Evolutionary conservation across 2,888 invertebrate genomes (phyloP), one percentile per base, ranked within the genome.

Genomic region (Hololepta plana): DNA sequence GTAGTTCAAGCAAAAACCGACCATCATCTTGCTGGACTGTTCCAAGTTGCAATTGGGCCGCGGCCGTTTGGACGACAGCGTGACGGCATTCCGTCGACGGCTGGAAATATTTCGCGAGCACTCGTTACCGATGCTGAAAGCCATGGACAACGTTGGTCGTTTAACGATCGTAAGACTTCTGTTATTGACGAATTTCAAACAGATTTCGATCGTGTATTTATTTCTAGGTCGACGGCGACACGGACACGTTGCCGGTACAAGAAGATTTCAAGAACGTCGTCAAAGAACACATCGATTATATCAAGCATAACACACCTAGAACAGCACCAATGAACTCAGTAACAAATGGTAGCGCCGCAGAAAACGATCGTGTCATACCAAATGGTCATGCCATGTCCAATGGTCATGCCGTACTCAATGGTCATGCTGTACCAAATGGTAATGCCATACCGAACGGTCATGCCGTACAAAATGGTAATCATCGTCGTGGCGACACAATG

Each of bases 21-120:
- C 80, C 1, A 68, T 85, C 45, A 69, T 91, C 3, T 62, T 91
- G 2, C 59, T 91, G 42, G 91, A 91, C 56, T 90, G 90, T 45
- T 87, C 88, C 0, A 90, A 90, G 52, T 62, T 87, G 31, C 84
- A 87, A 50, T 58, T 85, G 23, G 85, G 84, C 1, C 66, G 85
- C 13, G 81, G 82, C 1, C 59, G 84, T 14, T 61, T 80, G 8
- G 90, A 90, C 47, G 88, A 90, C 54, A 80, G 76, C 5, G 79
- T 82, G 12, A 76, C 80, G 5, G 82, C 87, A 1, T 85, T 88
- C 52, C 62, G 82, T 20, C 63, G 79, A 29, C 63, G 88, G 14
- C 59, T 91, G 26, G 84, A 84, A 50, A 66, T 84, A 32, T 91
- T 91, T 57, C 65, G 90, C 1, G 82, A 85, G 43, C 69, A 77